Conservation (phyloP, 2,113 vertebrate genomes). For the Sitta europaea region DNA sequence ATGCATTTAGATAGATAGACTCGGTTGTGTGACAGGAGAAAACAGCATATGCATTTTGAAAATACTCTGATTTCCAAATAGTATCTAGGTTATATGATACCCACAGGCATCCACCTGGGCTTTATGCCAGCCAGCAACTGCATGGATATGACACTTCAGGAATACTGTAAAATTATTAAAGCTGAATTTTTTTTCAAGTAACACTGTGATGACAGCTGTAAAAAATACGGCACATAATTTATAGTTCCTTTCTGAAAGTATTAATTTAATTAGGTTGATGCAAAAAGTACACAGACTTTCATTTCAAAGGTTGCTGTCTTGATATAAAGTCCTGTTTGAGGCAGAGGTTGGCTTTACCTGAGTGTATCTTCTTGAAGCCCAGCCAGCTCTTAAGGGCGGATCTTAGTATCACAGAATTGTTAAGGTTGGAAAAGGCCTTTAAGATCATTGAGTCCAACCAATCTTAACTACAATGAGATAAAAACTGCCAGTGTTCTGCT, state of each 20-base stretch:
- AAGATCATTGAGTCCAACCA: background rate
- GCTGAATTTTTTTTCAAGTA: background rate
- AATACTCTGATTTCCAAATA: background rate
- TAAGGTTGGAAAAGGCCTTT: background rate
- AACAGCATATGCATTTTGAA: background rate
- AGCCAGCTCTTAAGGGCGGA: background rate
- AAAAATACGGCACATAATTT: background rate
- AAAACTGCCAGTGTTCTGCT: background rate
- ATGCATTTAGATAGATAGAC: background rate
- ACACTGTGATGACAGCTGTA: background rate
- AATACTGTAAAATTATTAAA: slow-evolving; percentile 1
- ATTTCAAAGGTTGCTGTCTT: background rate
- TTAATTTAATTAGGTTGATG: background rate
- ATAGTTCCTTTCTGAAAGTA: background rate
- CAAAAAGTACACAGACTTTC: background rate
- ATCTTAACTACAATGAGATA: background rate
- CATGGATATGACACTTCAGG: background rate
- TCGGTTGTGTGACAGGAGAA: background rate
- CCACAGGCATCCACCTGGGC: slow-evolving; percentile 37
- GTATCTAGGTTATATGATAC: slow-evolving; percentile 37
- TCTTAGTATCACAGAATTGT: background rate
- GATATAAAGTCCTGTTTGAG: background rate
- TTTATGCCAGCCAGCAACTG: slow-evolving; percentile 31
- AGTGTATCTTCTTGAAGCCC: background rate
- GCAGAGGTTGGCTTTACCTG: background rate